Conservation (phyloP, 2,888 invertebrate genomes). For the Papilio protenor region DNA sequence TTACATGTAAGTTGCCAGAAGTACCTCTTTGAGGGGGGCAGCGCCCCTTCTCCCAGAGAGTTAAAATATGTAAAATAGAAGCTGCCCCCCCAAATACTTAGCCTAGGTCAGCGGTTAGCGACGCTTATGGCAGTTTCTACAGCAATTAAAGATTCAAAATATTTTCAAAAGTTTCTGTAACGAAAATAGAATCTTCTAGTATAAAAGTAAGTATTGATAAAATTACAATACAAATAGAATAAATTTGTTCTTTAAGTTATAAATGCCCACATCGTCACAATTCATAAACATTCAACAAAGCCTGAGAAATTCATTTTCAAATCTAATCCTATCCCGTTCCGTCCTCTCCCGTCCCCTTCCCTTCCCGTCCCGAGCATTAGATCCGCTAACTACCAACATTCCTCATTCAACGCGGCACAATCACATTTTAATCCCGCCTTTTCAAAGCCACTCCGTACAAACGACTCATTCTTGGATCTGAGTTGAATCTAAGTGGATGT, state of each 20-base stretch:
- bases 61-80: too few relatives aligned
- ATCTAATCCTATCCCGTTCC: constrained; percentile 8
- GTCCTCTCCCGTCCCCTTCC: neutral
- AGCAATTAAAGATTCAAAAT: neutral
- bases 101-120: too few relatives aligned
- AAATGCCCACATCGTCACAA: constrained; percentile 1
- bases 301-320: constrained; percentile 29
- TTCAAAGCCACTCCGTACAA: constrained; percentile 33
- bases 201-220: neutral
- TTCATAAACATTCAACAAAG: constrained; percentile 19
- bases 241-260: neutral
- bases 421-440: constrained; percentile 40
- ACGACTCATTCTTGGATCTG: constrained; percentile 38
- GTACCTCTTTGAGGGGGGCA: too few relatives aligned
- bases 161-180: neutral
- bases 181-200: neutral
- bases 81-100: too few relatives aligned
- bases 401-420: constrained; percentile 37
- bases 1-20: too few relatives aligned
- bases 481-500: constrained; percentile 33
- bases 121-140: neutral
- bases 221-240: neutral
- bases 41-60: too few relatives aligned
- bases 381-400: constrained; percentile 32
- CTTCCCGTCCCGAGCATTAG: constrained; percentile 12